phyloP scores from a whole-genome alignment of 2,113 vertebrate genomes.

The Malurus elegans region DNA sequence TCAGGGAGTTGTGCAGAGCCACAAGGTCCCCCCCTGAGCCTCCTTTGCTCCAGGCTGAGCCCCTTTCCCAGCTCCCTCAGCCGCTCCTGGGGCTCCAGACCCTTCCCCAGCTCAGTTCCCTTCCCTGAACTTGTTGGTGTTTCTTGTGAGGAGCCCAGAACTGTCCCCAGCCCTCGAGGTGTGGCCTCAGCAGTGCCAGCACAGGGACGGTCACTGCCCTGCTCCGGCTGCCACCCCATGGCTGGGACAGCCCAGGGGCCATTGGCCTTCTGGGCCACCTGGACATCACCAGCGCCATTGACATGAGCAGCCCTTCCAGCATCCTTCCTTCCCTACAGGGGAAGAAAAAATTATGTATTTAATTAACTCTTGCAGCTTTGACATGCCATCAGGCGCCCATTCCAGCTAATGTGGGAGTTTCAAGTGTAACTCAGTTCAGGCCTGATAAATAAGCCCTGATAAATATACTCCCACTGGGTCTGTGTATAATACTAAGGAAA shows the following conservation, averaged over 20 bases:
- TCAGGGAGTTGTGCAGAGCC: background rate
- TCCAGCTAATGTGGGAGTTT: fast-evolving
- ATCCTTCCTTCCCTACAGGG: fast-evolving
- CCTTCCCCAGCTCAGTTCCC: fast-evolving
- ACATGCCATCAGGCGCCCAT: fast-evolving
- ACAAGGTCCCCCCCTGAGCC: background rate
- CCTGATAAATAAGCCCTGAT: background rate
- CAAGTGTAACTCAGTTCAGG: background rate
- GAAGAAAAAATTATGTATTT: fast-evolving
- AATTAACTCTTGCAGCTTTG: no score
- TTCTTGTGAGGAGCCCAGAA: background rate
- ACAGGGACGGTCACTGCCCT: background rate
- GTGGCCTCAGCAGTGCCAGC: background rate
- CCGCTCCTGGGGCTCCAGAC: fast-evolving
- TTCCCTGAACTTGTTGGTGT: fast-evolving
- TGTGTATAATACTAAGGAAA: background rate
- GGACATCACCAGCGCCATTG: fast-evolving
- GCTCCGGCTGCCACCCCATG: fast-evolving
- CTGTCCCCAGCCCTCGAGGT: fast-evolving
- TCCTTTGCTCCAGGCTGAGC: background rate
- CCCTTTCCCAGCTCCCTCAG: background rate
- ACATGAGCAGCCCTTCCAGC: fast-evolving
- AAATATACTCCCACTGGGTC: fast-evolving
- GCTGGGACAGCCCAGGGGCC: background rate
- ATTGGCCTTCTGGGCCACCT: fast-evolving